Conservation (phyloP, 2,797 vertebrate genomes). For the Buceros bicornis region DNA sequence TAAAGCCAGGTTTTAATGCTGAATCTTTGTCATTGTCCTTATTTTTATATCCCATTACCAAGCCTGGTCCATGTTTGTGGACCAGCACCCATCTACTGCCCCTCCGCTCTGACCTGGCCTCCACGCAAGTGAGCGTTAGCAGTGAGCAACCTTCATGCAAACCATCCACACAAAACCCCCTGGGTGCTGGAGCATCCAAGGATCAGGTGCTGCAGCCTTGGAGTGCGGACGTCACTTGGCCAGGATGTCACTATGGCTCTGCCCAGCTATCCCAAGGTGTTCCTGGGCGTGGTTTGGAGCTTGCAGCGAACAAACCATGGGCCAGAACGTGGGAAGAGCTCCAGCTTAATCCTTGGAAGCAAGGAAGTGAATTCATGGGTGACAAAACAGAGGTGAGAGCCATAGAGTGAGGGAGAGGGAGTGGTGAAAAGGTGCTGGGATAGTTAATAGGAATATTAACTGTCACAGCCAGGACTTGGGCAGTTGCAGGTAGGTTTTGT, state of each 20-base stretch:
- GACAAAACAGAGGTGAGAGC: not conserved
- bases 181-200: no score
- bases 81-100: fast-evolving
- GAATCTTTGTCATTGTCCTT: not conserved
- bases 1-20: slow-evolving; percentile 17
- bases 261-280: not conserved
- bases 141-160: not conserved
- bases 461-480: not conserved
- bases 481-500: not conserved
- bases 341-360: not conserved
- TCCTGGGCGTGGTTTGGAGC: not conserved
- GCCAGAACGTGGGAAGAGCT: not conserved
- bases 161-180: not conserved
- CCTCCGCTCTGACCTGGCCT: not conserved
- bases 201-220: not conserved
- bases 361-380: not conserved
- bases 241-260: not conserved
- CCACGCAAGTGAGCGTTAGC: not conserved
- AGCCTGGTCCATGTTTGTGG: not conserved
- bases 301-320: not conserved
- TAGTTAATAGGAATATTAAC: not conserved
- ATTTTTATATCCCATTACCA: not conserved
- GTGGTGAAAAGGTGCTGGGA: not conserved
- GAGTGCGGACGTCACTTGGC: not conserved
- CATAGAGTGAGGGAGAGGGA: not conserved